Evolutionary conservation across 2,113 vertebrate genomes (phyloP).

Genomic region (Sus scrofa): T2T-Sscrofa CM000820.6:140130001-140130500

Average conservation of each 20-base stretch:
- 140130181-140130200: background rate
- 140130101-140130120: no score
- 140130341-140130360: background rate
- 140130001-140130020: no score
- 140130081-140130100: no score
- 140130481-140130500: background rate
- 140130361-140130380: background rate
- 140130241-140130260: background rate
- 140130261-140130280: background rate
- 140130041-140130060: no score
- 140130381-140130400: background rate
- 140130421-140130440: background rate
- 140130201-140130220: background rate
- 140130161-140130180: background rate
- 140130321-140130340: background rate
- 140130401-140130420: background rate
- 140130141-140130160: background rate
- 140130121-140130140: background rate
- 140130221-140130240: background rate
- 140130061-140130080: no score
- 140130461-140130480: background rate
- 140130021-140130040: no score
- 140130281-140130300: background rate
- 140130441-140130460: background rate
- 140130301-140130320: background rate